A percentile compares a stretch with the other conserved stretches of the same genome.
phyloP scores from a whole-genome alignment of 1,140 invertebrate genomes.

The Sipha flava region DNA sequence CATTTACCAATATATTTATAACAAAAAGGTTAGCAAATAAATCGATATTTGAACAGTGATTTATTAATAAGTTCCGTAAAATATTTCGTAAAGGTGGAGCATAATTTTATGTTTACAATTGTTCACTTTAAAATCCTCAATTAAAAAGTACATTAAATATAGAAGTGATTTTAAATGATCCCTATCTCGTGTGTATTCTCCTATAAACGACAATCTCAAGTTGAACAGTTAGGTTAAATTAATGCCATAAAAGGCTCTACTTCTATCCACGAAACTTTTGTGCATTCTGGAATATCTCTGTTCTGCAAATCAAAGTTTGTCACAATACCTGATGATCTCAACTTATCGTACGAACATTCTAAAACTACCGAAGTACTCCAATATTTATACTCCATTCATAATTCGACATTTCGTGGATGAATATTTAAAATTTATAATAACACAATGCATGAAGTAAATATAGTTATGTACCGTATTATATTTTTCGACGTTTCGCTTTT shows the following conservation, averaged over 20 bases:
- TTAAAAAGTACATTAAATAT: background rate
- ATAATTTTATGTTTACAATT: background rate
- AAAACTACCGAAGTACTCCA: background rate
- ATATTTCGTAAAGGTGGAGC: too few relatives aligned
- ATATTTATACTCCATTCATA: background rate
- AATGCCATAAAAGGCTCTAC: background rate
- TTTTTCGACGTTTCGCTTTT: too few relatives aligned
- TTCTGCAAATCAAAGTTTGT: conserved; percentile 6
- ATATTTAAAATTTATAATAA: too few relatives aligned
- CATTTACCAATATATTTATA: too few relatives aligned
- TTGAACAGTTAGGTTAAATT: background rate
- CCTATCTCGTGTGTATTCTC: background rate
- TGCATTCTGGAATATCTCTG: background rate
- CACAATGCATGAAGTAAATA: too few relatives aligned
- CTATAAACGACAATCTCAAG: background rate
- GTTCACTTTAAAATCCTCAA: background rate
- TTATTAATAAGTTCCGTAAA: too few relatives aligned
- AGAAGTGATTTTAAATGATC: background rate
- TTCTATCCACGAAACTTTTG: background rate
- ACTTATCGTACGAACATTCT: background rate
- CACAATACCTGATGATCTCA: background rate
- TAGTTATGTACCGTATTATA: too few relatives aligned
- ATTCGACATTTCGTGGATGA: background rate
- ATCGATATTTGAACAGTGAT: too few relatives aligned
- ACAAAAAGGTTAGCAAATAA: too few relatives aligned